These are phyloP conservation scores for Lepidurus couesii DNA, from an alignment of 1,140 invertebrate species.

Conservation along the genomic window DNA sequence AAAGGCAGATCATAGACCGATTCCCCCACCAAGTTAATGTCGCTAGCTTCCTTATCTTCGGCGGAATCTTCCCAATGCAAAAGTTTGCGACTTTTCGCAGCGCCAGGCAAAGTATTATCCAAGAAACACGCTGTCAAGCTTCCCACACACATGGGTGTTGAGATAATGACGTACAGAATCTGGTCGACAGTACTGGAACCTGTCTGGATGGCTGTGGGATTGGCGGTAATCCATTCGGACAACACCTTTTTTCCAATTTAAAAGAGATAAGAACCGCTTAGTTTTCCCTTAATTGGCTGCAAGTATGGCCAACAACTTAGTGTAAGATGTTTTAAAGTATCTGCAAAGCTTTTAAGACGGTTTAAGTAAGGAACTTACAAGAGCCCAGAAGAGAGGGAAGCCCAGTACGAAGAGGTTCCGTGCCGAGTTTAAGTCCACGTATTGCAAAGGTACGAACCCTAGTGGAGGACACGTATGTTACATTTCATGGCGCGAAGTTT, in stretches of 20 bases:
- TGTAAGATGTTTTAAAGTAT: background rate
- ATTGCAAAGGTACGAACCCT: constrained; percentile 67
- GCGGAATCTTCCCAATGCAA: background rate
- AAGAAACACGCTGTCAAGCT: constrained; percentile 70
- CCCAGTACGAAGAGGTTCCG: constrained; percentile 81
- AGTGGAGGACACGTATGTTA: too few species aligned
- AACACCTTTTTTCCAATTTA: constrained; percentile 48
- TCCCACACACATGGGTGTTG: constrained; percentile 77
- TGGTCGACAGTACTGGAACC: constrained; percentile 63
- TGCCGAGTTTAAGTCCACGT: constrained; percentile 71
- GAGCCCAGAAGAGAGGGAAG: constrained; percentile 74
- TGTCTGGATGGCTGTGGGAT: constrained; percentile 60
- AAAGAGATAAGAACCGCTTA: too few species aligned
- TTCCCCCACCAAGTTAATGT: background rate
- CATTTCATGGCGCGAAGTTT: too few species aligned
- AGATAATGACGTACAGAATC: constrained; percentile 70
- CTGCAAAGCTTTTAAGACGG: too few species aligned
- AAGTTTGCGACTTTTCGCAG: constrained; percentile 36
- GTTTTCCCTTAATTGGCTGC: too few species aligned
- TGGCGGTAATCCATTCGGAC: constrained; percentile 65
- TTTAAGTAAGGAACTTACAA: constrained; percentile 49
- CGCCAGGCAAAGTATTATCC: constrained; percentile 81
- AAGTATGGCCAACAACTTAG: background rate
- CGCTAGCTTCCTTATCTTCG: background rate
- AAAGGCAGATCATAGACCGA: background rate